phyloP scores from a whole-genome alignment of 2,797 vertebrate genomes.

The Intellagama lesueurii region DNA sequence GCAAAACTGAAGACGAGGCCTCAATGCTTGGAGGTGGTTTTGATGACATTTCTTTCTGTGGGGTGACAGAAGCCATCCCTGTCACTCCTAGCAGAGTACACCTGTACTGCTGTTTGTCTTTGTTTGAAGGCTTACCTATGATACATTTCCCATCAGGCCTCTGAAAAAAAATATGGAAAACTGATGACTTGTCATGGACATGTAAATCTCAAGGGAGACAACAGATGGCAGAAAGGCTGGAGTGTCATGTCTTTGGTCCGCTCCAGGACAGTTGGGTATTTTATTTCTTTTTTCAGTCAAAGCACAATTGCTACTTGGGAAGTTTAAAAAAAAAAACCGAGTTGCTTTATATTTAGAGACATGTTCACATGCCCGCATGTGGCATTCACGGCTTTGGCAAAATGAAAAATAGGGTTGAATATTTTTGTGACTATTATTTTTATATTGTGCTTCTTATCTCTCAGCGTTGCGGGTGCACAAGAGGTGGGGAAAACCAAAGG shows the following conservation, averaged over 20 bases:
- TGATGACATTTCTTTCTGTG: conserved; percentile 58
- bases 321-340: not conserved
- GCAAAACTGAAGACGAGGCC: conserved; percentile 60
- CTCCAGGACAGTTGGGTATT: conserved; percentile 38
- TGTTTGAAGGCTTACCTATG: conserved; percentile 58
- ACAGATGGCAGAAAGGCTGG: conserved; percentile 46
- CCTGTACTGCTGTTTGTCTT: conserved; percentile 56
- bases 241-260: conserved; percentile 38
- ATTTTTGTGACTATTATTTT: not conserved
- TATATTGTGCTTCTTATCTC: no score
- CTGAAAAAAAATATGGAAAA: conserved; percentile 43
- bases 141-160: conserved; percentile 53
- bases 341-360: not conserved
- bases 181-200: conserved; percentile 30
- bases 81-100: conserved; percentile 52
- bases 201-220: conserved; percentile 46
- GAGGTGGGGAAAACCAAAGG: no score
- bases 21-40: conserved; percentile 54
- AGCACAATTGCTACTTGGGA: conserved; percentile 2
- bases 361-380: not conserved
- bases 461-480: no score
- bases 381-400: not conserved
- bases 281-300: conserved; percentile 18
- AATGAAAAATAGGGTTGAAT: not conserved
- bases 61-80: conserved; percentile 52